Base-by-base conservation (phyloP, 1,140 invertebrate species). In the Neocloeon triangulifer region DNA sequence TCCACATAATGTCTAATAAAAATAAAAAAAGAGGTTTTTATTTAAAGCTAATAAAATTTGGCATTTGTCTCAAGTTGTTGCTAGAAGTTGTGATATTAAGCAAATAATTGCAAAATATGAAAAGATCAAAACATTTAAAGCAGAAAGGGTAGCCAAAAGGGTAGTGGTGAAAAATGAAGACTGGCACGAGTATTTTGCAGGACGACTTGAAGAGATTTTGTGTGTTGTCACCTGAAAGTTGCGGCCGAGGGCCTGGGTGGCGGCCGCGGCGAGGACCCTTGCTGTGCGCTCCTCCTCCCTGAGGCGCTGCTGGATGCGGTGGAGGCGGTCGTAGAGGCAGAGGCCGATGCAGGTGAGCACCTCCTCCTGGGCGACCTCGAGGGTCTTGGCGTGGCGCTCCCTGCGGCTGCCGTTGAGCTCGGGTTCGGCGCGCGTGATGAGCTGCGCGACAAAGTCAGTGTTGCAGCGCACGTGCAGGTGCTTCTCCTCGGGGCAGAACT, bases 301-400 rank as follows among this genome's bases (percentile, higher is more conserved):
- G 39, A 91, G 59, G 33, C 80, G 69, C 36, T 84, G 66, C 43
- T 82, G 74, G 34, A 91, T 73, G 38, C 73, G 64, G 50, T 86
- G 76, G 10, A 94, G 58, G 27, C 82, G 58, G 48, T 89, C 82
- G 45, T 85, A 82, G 32, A 91, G 69, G 51, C 82, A 85, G 51
- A 91, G 76, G 9, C 85, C 85, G 27, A 91, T 62, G 51, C 85
- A 91, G 1, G 81, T 89, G 32, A 94, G 58, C 25, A 91, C 84
- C 59, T 94, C 85, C 54, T 91, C 84, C 56, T 94, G 86, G 42
- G 85, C 86, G 43, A 89, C 85, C 59, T 91, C 85, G 38, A 91
- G 51, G 6, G 85, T 91, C 56, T 91, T 92, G 1, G 85, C 86
- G 55, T 92, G 85, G 31, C 85, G 62, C 51, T 92, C 86, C 33